A percentile compares a stretch with the other conserved stretches of the same genome.
Conservation (phyloP, 2,113 vertebrate genomes). For the Eurypyga helias region DNA sequence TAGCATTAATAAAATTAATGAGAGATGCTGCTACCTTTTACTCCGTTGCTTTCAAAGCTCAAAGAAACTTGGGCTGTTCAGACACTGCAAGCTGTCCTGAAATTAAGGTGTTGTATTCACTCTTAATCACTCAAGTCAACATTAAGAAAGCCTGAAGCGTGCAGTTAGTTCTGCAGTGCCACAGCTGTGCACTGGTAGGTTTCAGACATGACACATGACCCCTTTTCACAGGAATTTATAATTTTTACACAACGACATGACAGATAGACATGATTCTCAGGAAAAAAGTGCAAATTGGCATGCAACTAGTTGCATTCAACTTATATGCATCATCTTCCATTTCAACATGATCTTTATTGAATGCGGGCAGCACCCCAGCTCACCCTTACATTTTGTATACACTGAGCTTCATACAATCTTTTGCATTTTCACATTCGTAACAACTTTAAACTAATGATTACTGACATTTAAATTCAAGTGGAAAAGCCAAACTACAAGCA, state of each 20-base stretch:
- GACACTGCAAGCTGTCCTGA: not conserved
- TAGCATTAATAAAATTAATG: not conserved
- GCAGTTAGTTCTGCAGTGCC: not conserved
- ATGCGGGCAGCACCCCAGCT: not conserved
- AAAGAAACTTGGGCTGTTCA: not conserved
- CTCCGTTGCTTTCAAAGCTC: not conserved
- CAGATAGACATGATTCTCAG: not conserved
- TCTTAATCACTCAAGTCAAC: not conserved
- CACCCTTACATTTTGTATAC: not conserved
- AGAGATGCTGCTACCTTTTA: not conserved
- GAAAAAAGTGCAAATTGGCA: constrained; percentile 46
- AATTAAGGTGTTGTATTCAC: not conserved
- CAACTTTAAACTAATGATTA: not conserved
- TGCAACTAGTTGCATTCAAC: constrained; percentile 11
- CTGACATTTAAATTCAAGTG: constrained; percentile 21
- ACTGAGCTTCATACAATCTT: constrained; percentile 38
- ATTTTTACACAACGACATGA: not conserved
- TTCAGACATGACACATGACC: constrained; percentile 7
- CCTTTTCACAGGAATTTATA: not conserved
- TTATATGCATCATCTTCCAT: not conserved
- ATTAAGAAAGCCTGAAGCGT: not conserved
- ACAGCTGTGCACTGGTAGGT: not conserved
- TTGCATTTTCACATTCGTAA: constrained; percentile 42
- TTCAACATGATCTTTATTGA: not conserved
- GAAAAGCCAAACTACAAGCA: constrained; percentile 22